Conservation (phyloP, 2,797 vertebrate species). For the Iguana delicatissima region DNA sequence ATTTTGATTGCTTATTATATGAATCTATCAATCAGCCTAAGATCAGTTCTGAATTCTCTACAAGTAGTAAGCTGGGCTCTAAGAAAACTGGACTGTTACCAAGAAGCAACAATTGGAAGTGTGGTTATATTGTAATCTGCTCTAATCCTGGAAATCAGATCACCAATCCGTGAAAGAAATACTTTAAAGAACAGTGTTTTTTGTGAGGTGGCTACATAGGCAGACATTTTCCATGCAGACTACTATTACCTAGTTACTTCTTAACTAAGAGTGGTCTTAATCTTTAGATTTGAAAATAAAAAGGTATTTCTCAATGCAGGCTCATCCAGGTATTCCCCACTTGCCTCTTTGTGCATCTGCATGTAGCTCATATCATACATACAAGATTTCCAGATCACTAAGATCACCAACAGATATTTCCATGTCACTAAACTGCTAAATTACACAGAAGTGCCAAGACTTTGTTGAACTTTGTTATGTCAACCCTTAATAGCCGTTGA, state of each 20-base stretch:
- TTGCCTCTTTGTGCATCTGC: neutral
- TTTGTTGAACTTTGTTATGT: neutral
- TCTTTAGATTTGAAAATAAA: neutral
- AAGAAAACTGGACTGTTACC: neutral
- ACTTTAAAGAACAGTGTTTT: neutral
- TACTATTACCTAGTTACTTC: neutral
- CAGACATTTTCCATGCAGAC: neutral
- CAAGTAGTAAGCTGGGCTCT: neutral
- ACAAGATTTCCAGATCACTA: conserved; percentile 40
- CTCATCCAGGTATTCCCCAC: neutral
- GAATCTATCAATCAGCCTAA: neutral
- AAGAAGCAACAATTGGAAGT: neutral
- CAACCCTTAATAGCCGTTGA: conserved; percentile 38
- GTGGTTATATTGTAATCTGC: neutral
- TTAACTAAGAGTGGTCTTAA: neutral
- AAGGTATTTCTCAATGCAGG: neutral
- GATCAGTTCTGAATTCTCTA: neutral
- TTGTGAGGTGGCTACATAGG: neutral
- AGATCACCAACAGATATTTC: neutral
- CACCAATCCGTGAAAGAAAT: neutral
- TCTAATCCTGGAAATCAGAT: neutral
- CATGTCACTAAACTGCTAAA: neutral
- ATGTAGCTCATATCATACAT: conserved; percentile 20
- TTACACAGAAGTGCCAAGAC: neutral
- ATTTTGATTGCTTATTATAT: neutral